Base-by-base conservation (phyloP, 1,140 invertebrate genomes). In the Branchinecta lindahli region DNA sequence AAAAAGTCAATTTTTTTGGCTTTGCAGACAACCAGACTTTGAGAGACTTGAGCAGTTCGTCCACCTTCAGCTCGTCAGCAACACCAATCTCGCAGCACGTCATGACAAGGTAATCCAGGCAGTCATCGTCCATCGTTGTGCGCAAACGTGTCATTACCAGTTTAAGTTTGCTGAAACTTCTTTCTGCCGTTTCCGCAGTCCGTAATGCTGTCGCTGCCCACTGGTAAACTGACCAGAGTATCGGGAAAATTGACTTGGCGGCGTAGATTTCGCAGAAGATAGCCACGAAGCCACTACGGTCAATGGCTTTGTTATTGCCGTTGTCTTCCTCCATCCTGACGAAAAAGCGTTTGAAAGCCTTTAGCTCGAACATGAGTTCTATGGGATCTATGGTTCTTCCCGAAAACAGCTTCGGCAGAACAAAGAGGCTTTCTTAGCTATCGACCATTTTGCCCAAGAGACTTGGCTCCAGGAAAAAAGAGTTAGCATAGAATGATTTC, bases 11-110 rank as follows among this genome's bases (percentile, higher is more conserved):
- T 15, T 20, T 12, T 61, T 6, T 61, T 61, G 52, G 52, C 18
- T 61, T 61, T 12, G 52, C 12, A 61, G 52, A 61, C 52, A 61
- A 20, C 52, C 52, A 61, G 52, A 61, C 52, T 61, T 61, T 61
- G 33, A 33, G 33, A 33, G n/a, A n/a, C n/a, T n/a, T n/a, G 9
- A 52, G 47, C n/a, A 61, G 18, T 61, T 61, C 2, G 2, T 61
- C 52, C 12, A 61, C 6, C 6, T 61, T 61, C 52, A 61, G 52
- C 52, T 61, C 52, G 52, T 61, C 52, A 12, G 52, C 18, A 61
- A 61, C 52, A 6, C 6, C 12, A 61, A 1, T 61, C 52, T 61
- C 52, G 52, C 12, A 61, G 52, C 52, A 61, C 52, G 6, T 61
- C 52, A 61, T 6, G 52, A 15, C 52, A 61, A 15, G 52, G 52